Evolutionary conservation across 1,140 invertebrate genomes (phyloP).

Genomic region (Drosophila albomicans): DNA sequence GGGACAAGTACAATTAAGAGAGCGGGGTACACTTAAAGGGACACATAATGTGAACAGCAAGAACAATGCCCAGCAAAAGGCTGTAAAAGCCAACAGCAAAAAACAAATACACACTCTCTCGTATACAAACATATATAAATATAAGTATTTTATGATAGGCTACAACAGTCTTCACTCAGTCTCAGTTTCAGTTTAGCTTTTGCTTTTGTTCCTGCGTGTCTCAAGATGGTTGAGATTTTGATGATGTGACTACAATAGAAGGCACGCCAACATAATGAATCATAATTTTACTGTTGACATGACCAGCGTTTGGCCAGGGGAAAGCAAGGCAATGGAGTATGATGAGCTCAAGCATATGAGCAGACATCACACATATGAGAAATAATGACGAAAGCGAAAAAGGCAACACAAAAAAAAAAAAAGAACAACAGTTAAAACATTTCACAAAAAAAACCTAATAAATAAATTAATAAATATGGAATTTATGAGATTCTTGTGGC

Average conservation of each 20-base stretch:
- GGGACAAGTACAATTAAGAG: conserved; percentile 56
- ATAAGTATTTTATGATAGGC: conserved; percentile 57
- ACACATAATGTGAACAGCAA: conserved; percentile 32
- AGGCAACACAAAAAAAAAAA: no score
- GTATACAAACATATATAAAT: conserved; percentile 2
- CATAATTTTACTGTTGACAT: conserved; percentile 57
- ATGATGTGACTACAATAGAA: conserved; percentile 64
- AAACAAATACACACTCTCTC: conserved; percentile 2
- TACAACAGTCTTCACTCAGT: conserved; percentile 22
- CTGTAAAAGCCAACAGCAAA: conserved; percentile 41
- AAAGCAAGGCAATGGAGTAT: not conserved
- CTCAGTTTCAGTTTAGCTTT: not conserved
- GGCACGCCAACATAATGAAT: conserved; percentile 55
- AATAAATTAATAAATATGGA: conserved; percentile 1
- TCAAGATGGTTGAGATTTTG: conserved; percentile 59
- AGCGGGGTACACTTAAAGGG: conserved; percentile 43
- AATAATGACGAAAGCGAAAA: conserved; percentile 24
- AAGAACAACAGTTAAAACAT: conserved; percentile 22
- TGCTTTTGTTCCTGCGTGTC: conserved; percentile 37
- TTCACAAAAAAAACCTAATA: conserved; percentile 18
- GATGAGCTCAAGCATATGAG: not conserved
- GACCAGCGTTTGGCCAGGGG: conserved; percentile 20
- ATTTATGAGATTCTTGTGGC: not conserved
- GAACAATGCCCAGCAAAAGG: conserved; percentile 19
- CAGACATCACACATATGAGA: not conserved